These are phyloP conservation scores for Cyanistes caeruleus DNA, from an alignment of 2,113 vertebrate genomes.

Conservation along the genomic window DNA sequence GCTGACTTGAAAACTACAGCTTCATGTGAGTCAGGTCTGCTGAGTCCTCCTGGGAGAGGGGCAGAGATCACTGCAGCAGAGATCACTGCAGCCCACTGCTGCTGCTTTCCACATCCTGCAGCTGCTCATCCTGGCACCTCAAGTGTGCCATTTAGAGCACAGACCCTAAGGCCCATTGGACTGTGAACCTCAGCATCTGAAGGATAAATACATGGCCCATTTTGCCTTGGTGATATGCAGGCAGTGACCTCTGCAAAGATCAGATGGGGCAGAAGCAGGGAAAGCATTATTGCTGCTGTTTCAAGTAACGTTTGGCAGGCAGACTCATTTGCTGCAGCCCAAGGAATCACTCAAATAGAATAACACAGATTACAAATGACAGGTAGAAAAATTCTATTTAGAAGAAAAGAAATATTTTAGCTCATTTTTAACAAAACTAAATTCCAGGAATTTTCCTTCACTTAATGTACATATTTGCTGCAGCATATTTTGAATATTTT, in stretches of 20 bases:
- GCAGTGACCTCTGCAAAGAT: background rate
- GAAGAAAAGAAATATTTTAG: background rate
- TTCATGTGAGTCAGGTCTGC: background rate
- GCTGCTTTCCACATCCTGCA: background rate
- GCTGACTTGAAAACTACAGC: background rate
- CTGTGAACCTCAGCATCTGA: background rate
- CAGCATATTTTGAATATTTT: background rate
- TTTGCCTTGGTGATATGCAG: background rate
- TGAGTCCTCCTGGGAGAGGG: background rate
- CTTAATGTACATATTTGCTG: background rate
- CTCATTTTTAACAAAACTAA: background rate
- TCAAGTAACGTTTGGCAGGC: background rate
- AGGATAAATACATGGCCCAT: background rate
- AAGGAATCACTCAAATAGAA: background rate
- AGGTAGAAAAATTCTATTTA: background rate
- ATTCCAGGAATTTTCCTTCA: background rate
- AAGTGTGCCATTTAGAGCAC: background rate
- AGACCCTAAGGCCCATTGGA: background rate
- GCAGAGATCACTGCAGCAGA: too few relatives aligned
- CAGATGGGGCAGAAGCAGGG: background rate
- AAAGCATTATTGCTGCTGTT: background rate
- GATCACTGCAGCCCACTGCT: too few relatives aligned
- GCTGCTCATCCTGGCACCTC: background rate
- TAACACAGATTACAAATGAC: background rate
- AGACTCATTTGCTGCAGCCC: background rate